These are phyloP conservation scores for Hippocampus guttulatus DNA, from an alignment of 2,113 vertebrate genomes.

Conservation along the genomic window DNA sequence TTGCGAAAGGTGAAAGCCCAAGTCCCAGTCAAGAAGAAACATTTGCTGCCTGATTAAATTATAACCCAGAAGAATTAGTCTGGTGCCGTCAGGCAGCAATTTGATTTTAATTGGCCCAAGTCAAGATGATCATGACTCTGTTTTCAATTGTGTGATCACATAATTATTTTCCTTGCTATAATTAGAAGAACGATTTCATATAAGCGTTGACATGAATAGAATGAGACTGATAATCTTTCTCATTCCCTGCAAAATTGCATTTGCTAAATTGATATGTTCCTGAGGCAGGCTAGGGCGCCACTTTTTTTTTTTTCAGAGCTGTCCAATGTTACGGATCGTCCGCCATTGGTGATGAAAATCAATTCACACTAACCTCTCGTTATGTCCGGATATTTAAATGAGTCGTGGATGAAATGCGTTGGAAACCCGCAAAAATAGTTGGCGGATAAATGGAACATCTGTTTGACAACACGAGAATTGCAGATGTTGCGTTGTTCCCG, in stretches of 20 bases:
- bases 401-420: too few species aligned
- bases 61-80: not conserved
- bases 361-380: too few species aligned
- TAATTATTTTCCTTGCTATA: constrained; percentile 29
- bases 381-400: too few species aligned
- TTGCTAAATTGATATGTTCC: constrained; percentile 5
- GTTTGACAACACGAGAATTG: too few species aligned
- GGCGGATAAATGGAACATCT: too few species aligned
- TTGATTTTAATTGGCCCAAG: constrained; percentile 22
- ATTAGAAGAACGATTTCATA: constrained; percentile 20
- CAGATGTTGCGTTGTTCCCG: too few species aligned
- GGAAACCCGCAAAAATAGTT: too few species aligned
- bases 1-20: constrained; percentile 47
- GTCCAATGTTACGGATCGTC: too few species aligned
- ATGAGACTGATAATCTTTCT: constrained; percentile 5
- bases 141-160: constrained; percentile 18
- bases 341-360: not conserved
- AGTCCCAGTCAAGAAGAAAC: not conserved
- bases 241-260: constrained; percentile 8
- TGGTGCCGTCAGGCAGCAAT: constrained; percentile 13
- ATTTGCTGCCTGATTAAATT: constrained; percentile 7
- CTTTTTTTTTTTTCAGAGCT: not conserved
- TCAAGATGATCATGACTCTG: constrained; percentile 22
- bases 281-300: not conserved
- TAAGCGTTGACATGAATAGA: constrained; percentile 22